Evolutionary conservation across 2,888 invertebrate genomes (phyloP), one percentile per base, ranked within the genome.

Genomic region (Lapara coniferarum): DNA sequence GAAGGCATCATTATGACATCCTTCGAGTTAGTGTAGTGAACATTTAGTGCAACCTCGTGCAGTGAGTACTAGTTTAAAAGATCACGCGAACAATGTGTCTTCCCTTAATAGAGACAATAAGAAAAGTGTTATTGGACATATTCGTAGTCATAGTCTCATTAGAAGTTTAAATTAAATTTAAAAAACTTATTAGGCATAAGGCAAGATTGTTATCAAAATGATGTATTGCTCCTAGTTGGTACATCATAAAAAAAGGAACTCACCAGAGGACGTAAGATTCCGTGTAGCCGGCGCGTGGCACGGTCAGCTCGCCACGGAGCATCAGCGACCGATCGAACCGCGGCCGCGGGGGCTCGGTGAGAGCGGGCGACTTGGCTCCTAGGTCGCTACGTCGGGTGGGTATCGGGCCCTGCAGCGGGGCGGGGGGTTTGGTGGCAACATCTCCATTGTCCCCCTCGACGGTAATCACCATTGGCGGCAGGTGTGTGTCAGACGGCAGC

Each of bases 241-340:
- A 37, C 37, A 37, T 37, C 6, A 37, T 37, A 37, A 6, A 37
- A 37, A 5, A 37, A 37, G n/a, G n/a, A n/a, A n/a, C 81, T 59
- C 71, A 89, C 90, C 89, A 84, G 2, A 83, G 78, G 12, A 83
- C 79, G 75, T 89, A 91, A 1, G 82, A 77, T 72, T 91, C 91
- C 2, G 89, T 85, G 76, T 85, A 91, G 73, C 84, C 90, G 13
- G 90, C 85, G 68, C 83, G 81, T 13, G 83, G 85, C 66, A 88
- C 89, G 19, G 84, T 85, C 53, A 91, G 82, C 71, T 80, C 79
- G 7, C 81, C 90, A 52, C 83, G 83, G 63, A 91, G 59, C 71
- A 75, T 69, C 70, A 88, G 72, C 52, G 89, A 83, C 67, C 81
- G 82, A 66, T 80, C 77, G 73, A 89, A 84, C 68, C 78, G 81